These are phyloP conservation scores for Aldrovandia affinis DNA, from an alignment of 2,797 vertebrate species.

Conservation along the genomic window DNA sequence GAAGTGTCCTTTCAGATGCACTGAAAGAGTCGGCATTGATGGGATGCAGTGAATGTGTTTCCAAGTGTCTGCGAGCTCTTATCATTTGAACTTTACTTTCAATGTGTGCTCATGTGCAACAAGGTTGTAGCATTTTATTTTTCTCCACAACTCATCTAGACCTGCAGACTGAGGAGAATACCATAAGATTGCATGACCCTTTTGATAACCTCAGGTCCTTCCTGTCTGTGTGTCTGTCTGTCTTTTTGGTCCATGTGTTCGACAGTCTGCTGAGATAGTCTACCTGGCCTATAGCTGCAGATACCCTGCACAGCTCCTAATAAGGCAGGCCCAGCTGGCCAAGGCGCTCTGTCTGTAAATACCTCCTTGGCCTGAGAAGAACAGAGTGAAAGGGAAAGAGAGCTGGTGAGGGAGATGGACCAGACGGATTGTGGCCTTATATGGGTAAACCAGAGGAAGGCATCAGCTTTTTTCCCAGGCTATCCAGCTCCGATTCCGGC, in stretches of 20 bases:
- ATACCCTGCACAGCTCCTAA: slow-evolving; percentile 79
- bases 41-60: background rate
- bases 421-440: slow-evolving; percentile 82
- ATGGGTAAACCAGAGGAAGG: slow-evolving; percentile 73
- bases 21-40: background rate
- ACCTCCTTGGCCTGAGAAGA: slow-evolving; percentile 78
- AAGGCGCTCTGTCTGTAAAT: slow-evolving; percentile 76
- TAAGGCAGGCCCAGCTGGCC: slow-evolving; percentile 75
- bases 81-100: background rate
- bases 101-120: background rate
- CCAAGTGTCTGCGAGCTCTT: background rate
- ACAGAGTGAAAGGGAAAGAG: slow-evolving; percentile 59
- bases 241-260: background rate
- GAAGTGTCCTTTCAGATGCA: background rate
- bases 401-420: slow-evolving; percentile 75
- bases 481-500: slow-evolving; percentile 73
- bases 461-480: slow-evolving; percentile 75
- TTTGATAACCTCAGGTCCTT: background rate
- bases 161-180: background rate
- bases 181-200: background rate
- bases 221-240: background rate
- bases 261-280: slow-evolving; percentile 58
- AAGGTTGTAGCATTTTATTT: background rate
- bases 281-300: slow-evolving; percentile 70
- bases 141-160: background rate